phyloP scores from a whole-genome alignment of 1,140 invertebrate genomes.

The Pomacea maculata region DNA sequence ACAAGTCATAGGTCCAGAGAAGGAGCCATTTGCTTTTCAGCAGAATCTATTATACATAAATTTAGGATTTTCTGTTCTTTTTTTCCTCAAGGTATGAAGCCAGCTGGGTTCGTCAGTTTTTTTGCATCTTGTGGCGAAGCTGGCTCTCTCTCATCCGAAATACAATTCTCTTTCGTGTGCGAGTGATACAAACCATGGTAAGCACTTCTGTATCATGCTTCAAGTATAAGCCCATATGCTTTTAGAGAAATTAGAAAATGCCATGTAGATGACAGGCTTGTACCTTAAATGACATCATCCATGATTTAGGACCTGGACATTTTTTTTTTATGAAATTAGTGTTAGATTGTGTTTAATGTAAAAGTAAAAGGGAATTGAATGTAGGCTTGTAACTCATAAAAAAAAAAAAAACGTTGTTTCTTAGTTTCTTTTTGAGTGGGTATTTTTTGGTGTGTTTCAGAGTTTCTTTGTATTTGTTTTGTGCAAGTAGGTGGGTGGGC shows the following conservation, averaged over 20 bases:
- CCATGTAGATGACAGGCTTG: no score
- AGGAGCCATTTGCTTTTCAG: no score
- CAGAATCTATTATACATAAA: no score
- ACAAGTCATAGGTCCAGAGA: no score
- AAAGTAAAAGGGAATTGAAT: background rate
- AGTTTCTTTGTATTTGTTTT: background rate
- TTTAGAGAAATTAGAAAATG: no score
- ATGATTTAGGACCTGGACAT: background rate
- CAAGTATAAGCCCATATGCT: no score
- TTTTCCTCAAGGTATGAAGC: conserved; percentile 76
- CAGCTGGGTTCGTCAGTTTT: conserved; percentile 87
- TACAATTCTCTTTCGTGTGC: conserved; percentile 87
- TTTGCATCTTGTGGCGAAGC: conserved; percentile 88
- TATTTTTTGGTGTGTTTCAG: background rate
- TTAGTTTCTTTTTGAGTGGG: no score
- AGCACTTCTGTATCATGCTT: conserved; percentile 59
- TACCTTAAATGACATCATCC: background rate
- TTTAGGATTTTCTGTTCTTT: no score
- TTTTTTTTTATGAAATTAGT: no score
- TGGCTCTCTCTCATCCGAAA: conserved; percentile 89
- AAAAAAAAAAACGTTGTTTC: background rate
- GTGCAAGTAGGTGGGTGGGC: background rate
- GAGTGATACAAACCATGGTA: conserved; percentile 88
- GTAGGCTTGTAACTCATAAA: background rate
- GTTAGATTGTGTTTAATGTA: background rate